Evolutionary conservation across 2,797 vertebrate species (phyloP).

Genomic region (Lepilemur ruficaudatus): DNA sequence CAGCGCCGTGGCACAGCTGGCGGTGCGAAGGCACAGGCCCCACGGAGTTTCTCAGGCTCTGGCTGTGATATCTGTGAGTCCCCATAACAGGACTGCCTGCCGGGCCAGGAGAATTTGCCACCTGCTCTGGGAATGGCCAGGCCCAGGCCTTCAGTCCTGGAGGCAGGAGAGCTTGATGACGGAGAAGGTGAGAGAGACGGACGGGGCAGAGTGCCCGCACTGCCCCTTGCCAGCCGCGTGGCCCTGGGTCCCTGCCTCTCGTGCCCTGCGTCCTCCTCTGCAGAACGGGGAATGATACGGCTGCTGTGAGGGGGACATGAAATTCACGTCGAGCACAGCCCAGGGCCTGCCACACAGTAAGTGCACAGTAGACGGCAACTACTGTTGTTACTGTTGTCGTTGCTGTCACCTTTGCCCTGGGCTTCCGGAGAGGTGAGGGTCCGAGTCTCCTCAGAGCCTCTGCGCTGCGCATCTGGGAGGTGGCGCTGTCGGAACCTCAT

Average conservation of each 20-base stretch:
- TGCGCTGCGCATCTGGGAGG: background rate
- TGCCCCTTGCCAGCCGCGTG: background rate
- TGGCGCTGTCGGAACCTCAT: background rate
- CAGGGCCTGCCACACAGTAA: background rate
- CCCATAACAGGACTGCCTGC: background rate
- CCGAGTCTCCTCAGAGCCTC: background rate
- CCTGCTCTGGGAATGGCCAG: background rate
- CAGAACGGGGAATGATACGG: background rate
- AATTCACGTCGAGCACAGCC: background rate
- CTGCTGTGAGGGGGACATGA: background rate
- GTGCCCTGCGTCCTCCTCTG: background rate
- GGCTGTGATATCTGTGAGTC: background rate
- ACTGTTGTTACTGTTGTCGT: background rate
- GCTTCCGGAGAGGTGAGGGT: background rate
- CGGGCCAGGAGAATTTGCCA: background rate
- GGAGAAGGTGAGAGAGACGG: background rate
- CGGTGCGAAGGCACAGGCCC: background rate
- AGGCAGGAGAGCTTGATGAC: background rate
- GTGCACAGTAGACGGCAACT: background rate
- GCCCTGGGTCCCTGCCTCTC: background rate
- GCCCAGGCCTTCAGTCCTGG: background rate
- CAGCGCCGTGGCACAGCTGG: accelerated
- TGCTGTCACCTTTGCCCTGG: background rate
- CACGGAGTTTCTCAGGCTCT: background rate
- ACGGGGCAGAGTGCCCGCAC: accelerated